Percentiles rank a stretch among this genome's conserved stretches.
Conservation (phyloP, 1,140 invertebrate genomes). For the Marisa cornuarietis region DNA sequence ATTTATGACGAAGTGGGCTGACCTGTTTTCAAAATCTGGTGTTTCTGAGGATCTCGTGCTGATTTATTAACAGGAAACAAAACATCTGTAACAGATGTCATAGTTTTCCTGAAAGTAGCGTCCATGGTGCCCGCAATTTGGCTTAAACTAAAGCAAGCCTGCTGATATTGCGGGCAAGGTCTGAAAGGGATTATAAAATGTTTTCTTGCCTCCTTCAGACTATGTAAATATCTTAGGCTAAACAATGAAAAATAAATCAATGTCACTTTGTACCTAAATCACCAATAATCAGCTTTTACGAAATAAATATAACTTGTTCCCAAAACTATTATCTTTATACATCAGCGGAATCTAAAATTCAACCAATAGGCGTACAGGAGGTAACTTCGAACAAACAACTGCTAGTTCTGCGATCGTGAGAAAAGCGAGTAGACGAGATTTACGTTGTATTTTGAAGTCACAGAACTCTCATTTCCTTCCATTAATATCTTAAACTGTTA, state of each 20-base stretch:
- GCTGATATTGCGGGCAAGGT: neutral
- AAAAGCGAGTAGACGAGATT: no score
- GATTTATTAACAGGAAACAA: constrained; percentile 67
- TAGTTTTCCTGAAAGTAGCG: constrained; percentile 57
- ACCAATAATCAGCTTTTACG: neutral
- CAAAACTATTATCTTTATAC: neutral
- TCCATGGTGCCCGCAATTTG: constrained; percentile 45
- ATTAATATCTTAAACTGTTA: no score
- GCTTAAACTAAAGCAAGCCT: constrained; percentile 24
- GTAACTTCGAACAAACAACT: constrained; percentile 8
- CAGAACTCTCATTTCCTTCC: no score
- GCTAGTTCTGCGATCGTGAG: no score
- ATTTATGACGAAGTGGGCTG: constrained; percentile 3
- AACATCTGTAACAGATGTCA: constrained; percentile 66
- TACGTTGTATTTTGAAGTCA: no score
- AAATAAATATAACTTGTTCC: neutral
- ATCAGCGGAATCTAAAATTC: neutral
- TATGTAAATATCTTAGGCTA: neutral
- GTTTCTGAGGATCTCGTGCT: constrained; percentile 47
- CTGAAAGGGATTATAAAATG: neutral
- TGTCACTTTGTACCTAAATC: neutral
- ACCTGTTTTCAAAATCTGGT: constrained; percentile 56
- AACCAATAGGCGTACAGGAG: constrained; percentile 17
- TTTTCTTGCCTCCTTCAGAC: no score
- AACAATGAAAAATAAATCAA: neutral